phyloP scores from a whole-genome alignment of 1,140 invertebrate genomes.

The Bactericera cockerelli region DNA sequence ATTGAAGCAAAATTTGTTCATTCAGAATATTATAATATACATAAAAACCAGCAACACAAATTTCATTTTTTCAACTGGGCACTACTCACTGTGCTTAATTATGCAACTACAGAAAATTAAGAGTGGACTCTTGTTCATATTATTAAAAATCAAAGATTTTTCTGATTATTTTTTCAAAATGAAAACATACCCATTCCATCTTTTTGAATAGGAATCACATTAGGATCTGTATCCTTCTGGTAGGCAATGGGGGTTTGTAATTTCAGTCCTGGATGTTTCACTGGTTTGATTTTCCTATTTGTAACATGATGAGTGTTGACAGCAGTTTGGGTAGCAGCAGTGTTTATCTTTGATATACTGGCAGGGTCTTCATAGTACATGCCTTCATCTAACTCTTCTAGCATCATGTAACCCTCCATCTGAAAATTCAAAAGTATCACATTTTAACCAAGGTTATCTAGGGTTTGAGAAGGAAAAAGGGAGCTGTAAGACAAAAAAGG shows the following conservation, averaged over 20 bases:
- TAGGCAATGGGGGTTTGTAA: conserved; percentile 65
- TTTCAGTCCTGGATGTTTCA: conserved; percentile 55
- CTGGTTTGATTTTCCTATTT: conserved; percentile 51
- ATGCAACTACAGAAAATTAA: too few species aligned
- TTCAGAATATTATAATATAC: too few species aligned
- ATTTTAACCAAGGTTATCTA: too few species aligned
- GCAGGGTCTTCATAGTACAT: conserved; percentile 19
- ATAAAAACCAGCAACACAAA: too few species aligned
- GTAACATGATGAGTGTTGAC: conserved; percentile 35
- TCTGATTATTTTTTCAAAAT: too few species aligned
- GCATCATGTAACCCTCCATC: conserved; percentile 23
- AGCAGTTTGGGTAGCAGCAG: conserved; percentile 37
- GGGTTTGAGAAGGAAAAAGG: too few species aligned
- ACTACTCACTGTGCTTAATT: too few species aligned
- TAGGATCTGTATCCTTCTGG: conserved; percentile 57
- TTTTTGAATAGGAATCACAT: conserved; percentile 60
- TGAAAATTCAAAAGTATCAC: conserved; percentile 14
- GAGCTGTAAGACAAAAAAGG: too few species aligned
- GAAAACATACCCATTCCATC: conserved; percentile 56
- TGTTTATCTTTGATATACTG: conserved; percentile 27
- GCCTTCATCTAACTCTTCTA: conserved; percentile 23
- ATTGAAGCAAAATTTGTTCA: too few species aligned
- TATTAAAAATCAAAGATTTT: too few species aligned
- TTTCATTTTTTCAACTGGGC: too few species aligned
- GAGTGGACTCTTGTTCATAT: too few species aligned